Percentiles rank a stretch among this genome's conserved stretches.
These are phyloP conservation scores for Phenganax stokvisi DNA, from an alignment of 92 coral and sea anemone genomes.

Conservation along the genomic window DNA sequence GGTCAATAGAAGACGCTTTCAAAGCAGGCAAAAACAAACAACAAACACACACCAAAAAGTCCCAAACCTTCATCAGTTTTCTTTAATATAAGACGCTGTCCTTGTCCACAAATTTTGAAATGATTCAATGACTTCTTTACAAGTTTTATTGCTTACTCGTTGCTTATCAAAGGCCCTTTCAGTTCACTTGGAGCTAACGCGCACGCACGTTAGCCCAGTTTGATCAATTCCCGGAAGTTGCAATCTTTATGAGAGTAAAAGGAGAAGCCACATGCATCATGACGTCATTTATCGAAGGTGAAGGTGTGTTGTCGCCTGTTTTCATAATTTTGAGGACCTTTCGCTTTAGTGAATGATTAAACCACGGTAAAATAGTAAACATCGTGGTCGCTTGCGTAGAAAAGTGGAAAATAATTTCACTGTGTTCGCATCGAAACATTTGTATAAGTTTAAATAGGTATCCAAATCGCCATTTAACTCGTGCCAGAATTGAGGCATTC, in stretches of 20 bases:
- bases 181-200: neutral
- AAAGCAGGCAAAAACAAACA: constrained; percentile 12
- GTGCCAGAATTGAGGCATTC: too few relatives aligned
- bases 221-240: constrained; percentile 19
- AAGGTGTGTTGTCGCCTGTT: constrained; percentile 1
- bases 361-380: too few relatives aligned
- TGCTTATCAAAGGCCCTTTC: constrained; percentile 4
- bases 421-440: too few relatives aligned
- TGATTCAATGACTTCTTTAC: neutral
- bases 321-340: neutral
- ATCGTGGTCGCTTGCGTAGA: neutral
- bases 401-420: too few relatives aligned
- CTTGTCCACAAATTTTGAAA: neutral
- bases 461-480: too few relatives aligned
- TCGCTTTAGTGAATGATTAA: neutral
- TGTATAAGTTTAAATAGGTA: too few relatives aligned
- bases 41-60: neutral
- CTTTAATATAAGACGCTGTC: neutral
- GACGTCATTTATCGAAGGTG: neutral
- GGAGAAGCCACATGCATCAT: neutral
- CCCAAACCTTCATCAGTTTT: neutral
- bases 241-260: neutral
- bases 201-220: neutral
- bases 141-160: constrained; percentile 6
- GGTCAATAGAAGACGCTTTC: neutral